Conservation (phyloP, 1,140 invertebrate species). For the Diorhabda elongata region DNA sequence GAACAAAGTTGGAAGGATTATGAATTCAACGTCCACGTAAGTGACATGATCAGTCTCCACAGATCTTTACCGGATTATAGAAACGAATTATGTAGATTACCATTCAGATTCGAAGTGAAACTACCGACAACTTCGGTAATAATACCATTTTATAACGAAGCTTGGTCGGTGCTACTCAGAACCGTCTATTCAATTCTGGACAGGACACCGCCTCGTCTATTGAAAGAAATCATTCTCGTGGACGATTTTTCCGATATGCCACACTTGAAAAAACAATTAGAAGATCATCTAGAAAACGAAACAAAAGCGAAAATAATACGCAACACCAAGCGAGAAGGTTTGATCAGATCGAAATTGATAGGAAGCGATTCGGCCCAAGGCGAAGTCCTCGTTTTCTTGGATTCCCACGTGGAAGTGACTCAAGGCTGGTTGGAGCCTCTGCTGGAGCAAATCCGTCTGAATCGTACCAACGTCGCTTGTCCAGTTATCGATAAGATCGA, state of each 20-base stretch:
- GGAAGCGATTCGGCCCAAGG: slow-evolving; percentile 82
- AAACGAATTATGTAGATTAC: slow-evolving; percentile 70
- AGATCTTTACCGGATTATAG: slow-evolving; percentile 3
- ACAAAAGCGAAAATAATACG: slow-evolving; percentile 88
- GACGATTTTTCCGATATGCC: slow-evolving; percentile 96
- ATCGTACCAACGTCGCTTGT: slow-evolving; percentile 87
- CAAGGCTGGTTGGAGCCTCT: slow-evolving; percentile 93
- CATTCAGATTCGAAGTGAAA: slow-evolving; percentile 68
- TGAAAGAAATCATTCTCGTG: slow-evolving; percentile 92
- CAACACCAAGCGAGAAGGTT: slow-evolving; percentile 78
- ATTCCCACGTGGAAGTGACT: slow-evolving; percentile 97
- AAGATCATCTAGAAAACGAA: slow-evolving; percentile 85
- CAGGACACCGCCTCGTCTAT: slow-evolving; percentile 77
- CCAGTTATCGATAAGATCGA: slow-evolving; percentile 92
- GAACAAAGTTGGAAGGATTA: not conserved
- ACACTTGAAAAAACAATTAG: slow-evolving; percentile 85
- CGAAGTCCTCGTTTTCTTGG: slow-evolving; percentile 90
- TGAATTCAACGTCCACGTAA: not conserved
- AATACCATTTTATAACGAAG: slow-evolving; percentile 96
- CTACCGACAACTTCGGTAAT: slow-evolving; percentile 91
- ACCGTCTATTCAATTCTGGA: slow-evolving; percentile 92
- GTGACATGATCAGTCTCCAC: slow-evolving; percentile 1
- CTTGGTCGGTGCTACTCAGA: slow-evolving; percentile 85
- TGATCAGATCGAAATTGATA: slow-evolving; percentile 87
- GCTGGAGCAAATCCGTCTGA: slow-evolving; percentile 85